Evolutionary conservation across 2,888 invertebrate genomes (phyloP).

Genomic region (Belgica antarctica): DNA sequence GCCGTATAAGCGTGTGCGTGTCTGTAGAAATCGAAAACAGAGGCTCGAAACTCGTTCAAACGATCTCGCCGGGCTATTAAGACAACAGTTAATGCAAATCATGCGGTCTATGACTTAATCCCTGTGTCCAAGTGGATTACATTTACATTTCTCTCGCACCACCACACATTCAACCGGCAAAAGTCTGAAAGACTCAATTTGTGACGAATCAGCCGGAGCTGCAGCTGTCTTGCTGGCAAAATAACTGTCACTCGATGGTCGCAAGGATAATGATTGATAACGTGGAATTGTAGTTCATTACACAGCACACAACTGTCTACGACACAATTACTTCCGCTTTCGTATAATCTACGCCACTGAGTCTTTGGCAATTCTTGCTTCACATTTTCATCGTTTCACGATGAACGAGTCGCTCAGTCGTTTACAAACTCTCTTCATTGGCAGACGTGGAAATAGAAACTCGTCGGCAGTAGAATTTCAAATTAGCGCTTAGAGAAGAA

Average conservation of each 20-base stretch:
- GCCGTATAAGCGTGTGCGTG: neutral
- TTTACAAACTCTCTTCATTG: neutral
- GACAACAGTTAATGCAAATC: too few relatives aligned
- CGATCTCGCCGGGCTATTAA: too few relatives aligned
- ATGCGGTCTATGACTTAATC: neutral
- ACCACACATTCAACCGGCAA: neutral
- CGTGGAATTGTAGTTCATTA: too few relatives aligned
- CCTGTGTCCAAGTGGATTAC: conserved; percentile 7
- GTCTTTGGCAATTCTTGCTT: neutral
- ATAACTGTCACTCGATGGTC: too few relatives aligned
- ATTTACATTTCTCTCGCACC: neutral
- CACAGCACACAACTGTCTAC: too few relatives aligned
- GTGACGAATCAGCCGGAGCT: too few relatives aligned
- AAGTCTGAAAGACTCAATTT: too few relatives aligned
- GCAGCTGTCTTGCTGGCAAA: too few relatives aligned
- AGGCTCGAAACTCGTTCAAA: too few relatives aligned
- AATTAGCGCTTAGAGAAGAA: neutral
- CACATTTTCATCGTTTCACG: neutral
- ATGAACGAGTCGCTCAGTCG: conserved; percentile 4
- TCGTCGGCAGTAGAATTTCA: neutral
- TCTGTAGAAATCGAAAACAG: neutral
- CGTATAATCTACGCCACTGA: conserved; percentile 20
- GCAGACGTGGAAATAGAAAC: conserved; percentile 16
- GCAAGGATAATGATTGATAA: too few relatives aligned
- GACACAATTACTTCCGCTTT: conserved; percentile 6